Conservation (phyloP, 2,113 vertebrate species). For the Vidua chalybeata region DNA sequence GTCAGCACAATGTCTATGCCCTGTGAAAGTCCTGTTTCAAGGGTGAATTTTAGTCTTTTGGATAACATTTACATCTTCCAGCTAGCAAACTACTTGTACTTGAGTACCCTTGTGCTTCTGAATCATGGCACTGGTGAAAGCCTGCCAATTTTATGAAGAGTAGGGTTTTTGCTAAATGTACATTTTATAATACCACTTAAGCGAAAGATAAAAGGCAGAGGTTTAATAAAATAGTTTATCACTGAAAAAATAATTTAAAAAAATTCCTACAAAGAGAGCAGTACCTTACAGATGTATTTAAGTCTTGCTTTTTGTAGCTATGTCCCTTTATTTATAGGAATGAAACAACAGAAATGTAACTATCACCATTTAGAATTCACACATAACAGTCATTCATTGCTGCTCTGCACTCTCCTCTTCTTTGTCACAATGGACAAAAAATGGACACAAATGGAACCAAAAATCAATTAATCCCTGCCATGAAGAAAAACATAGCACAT, state of each 20-base stretch:
- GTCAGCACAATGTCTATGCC: not conserved
- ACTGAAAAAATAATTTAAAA: not conserved
- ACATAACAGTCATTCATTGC: accelerated
- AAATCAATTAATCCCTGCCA: not conserved
- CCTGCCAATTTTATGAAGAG: not conserved
- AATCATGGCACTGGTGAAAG: not conserved
- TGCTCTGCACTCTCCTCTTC: not conserved
- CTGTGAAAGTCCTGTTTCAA: not conserved
- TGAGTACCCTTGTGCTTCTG: not conserved
- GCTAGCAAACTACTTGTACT: not conserved
- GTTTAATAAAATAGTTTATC: not conserved
- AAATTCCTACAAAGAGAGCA: not conserved
- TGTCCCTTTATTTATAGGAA: not conserved
- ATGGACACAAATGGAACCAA: not conserved
- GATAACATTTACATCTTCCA: constrained; percentile 6
- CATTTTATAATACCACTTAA: not conserved
- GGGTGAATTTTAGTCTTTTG: not conserved
- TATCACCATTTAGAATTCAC: not conserved
- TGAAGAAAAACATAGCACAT: not conserved
- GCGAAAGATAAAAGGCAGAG: not conserved
- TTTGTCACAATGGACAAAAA: not conserved
- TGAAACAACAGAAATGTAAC: not conserved
- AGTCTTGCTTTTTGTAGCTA: not conserved
- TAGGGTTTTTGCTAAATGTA: not conserved
- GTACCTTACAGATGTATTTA: not conserved